A percentile compares a stretch with the other conserved stretches of the same genome.
phyloP scores from a whole-genome alignment of 2,113 vertebrate species.

The Sylvietta virens region DNA sequence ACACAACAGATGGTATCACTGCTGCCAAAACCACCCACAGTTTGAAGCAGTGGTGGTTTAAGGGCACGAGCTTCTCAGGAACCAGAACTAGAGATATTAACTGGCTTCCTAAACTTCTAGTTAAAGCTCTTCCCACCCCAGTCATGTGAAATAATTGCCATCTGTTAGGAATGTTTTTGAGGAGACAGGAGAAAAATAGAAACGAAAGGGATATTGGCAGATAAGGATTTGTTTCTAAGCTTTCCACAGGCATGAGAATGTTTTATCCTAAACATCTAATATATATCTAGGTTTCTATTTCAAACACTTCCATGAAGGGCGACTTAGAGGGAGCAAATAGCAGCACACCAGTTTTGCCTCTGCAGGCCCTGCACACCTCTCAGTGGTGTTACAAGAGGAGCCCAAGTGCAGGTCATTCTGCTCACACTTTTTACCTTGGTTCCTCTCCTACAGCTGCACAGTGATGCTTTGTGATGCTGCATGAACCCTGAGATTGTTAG shows the following conservation, averaged over 20 bases:
- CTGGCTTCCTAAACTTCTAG: constrained; percentile 19
- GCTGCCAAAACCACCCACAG: constrained; percentile 29
- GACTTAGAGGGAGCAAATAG: not conserved
- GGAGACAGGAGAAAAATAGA: not conserved
- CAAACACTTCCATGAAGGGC: not conserved
- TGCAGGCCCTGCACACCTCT: not conserved
- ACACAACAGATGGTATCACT: constrained; percentile 15
- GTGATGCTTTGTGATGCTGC: not conserved
- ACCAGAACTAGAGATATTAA: constrained; percentile 3
- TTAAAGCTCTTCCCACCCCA: constrained; percentile 35
- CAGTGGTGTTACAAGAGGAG: not conserved
- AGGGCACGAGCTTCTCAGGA: not conserved
- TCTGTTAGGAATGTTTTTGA: constrained; percentile 23
- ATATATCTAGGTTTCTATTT: not conserved
- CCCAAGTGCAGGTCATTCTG: not conserved
- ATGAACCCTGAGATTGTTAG: not conserved
- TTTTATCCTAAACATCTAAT: not conserved
- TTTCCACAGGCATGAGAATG: not conserved
- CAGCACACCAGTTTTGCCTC: not conserved
- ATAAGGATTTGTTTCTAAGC: not conserved
- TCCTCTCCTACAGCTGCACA: not conserved
- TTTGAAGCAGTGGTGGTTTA: constrained; percentile 14
- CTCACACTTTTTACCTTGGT: not conserved
- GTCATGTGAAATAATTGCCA: constrained; percentile 47
- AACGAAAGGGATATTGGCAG: not conserved